Evolutionary conservation across 2,888 invertebrate genomes (phyloP), one percentile per base, ranked within the genome.

Genomic region (Ischnura elegans): DNA sequence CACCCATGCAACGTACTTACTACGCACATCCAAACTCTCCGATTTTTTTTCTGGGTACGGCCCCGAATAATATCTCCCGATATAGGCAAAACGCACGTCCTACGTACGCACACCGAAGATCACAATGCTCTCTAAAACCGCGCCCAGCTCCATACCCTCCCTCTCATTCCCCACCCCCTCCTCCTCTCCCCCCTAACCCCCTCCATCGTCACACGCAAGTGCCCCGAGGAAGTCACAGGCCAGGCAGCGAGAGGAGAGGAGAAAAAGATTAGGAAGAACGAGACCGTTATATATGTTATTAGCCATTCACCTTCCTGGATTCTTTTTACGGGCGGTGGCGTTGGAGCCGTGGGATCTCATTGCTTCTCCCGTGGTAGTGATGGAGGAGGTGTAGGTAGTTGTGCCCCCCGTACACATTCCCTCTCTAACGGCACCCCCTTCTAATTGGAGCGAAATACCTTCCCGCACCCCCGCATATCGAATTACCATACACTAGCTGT

Each of bases 301-400:
- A 76, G 76, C 76, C 76, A 76, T 76, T 76, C 76, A 76, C 76
- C 76, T 76, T 36, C 76, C 29, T 76, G 76, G 10, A 76, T 76
- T 76, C 76, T 76, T 76, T 76, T 76, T 76, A 76, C 76, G 76
- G 76, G n/a, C n/a, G 76, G 76, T 36, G 76, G n/a, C n/a, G n/a
- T n/a, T n/a, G n/a, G n/a, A 51, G 51, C 36, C 76, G 76, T 76
- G 76, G 76, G 76, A 76, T 76, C 10, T 76, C 76, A n/a, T 36
- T 10, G 76, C 29, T 16, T 76, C 76, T 13, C 76, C 21, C 76
- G 25, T 21, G 61, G 5, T 3, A 13, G 36, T 10, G 36, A 51
- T 13, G 51, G 51, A 51, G 51, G 13, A 19, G 51, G 51, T 47
- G 47, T 5, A 2, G 66, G 66, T 66, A 3, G 55, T 29, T 66